These are phyloP conservation scores for Ylistrum balloti DNA, from an alignment of 1,140 invertebrate genomes.

Conservation along the genomic window DNA sequence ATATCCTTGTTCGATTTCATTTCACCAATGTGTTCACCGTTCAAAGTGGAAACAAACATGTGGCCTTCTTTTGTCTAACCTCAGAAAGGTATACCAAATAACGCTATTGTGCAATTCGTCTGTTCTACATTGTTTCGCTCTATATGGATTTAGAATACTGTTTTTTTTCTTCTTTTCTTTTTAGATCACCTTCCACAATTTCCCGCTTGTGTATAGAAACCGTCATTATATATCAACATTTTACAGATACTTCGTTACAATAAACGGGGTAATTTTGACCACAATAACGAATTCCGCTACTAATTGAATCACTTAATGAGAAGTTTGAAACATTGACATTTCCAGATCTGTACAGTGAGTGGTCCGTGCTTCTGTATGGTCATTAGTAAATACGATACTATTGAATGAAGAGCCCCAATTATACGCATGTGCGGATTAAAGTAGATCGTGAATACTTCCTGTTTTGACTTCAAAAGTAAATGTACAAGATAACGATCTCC, in stretches of 20 bases:
- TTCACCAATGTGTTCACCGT: neutral
- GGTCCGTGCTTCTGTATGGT: neutral
- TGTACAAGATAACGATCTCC: neutral
- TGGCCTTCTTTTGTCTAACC: neutral
- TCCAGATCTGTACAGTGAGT: neutral
- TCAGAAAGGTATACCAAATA: too few relatives aligned
- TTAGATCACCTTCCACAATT: too few relatives aligned
- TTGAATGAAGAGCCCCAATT: neutral
- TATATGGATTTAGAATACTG: too few relatives aligned
- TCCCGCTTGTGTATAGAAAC: too few relatives aligned
- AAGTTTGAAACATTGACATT: neutral
- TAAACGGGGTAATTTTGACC: too few relatives aligned
- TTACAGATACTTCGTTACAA: too few relatives aligned
- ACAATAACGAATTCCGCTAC: too few relatives aligned
- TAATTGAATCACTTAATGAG: neutral
- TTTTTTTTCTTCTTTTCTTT: too few relatives aligned
- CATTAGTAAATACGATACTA: neutral
- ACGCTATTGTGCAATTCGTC: neutral
- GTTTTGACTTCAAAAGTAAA: neutral
- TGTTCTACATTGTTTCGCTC: neutral
- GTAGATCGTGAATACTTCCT: conserved; percentile 1
- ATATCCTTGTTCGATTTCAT: conserved; percentile 5
- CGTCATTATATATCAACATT: too few relatives aligned
- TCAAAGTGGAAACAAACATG: neutral
- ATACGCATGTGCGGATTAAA: conserved; percentile 5